phyloP scores from a whole-genome alignment of 2,797 vertebrate genomes.

The Austrolebias charrua region DNA sequence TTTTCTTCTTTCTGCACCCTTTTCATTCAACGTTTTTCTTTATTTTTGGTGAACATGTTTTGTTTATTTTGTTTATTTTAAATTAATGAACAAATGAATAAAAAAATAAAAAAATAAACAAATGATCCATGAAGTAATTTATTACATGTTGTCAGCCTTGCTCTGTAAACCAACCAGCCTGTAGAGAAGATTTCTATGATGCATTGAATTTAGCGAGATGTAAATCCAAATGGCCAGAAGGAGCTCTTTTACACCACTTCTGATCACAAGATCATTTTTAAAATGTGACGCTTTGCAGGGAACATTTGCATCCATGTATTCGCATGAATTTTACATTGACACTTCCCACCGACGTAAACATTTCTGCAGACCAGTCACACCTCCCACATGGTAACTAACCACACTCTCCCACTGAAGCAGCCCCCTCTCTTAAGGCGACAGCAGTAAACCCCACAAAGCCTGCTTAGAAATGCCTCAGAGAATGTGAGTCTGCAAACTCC shows the following conservation, averaged over 20 bases:
- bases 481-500: not conserved
- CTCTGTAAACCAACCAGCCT: not conserved
- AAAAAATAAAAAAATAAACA: too few species aligned
- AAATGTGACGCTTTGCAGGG: not conserved
- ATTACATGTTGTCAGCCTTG: not conserved
- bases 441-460: not conserved
- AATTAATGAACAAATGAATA: too few species aligned
- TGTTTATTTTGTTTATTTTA: too few species aligned
- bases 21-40: too few species aligned
- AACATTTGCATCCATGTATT: not conserved
- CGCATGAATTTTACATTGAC: slow-evolving; percentile 4
- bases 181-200: not conserved
- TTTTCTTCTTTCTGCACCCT: too few species aligned
- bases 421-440: slow-evolving; percentile 1
- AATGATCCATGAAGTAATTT: not conserved
- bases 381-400: slow-evolving; percentile 13
- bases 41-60: too few species aligned
- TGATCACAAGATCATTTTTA: not conserved
- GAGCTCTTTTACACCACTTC: not conserved
- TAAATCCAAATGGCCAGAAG: not conserved
- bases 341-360: slow-evolving; percentile 9
- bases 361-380: slow-evolving; percentile 13
- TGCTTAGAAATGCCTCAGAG: slow-evolving; percentile 1
- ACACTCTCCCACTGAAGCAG: slow-evolving; percentile 5
- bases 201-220: not conserved